phyloP scores from a whole-genome alignment of 2,113 vertebrate species.

The Hyperoodon ampullatus region DNA sequence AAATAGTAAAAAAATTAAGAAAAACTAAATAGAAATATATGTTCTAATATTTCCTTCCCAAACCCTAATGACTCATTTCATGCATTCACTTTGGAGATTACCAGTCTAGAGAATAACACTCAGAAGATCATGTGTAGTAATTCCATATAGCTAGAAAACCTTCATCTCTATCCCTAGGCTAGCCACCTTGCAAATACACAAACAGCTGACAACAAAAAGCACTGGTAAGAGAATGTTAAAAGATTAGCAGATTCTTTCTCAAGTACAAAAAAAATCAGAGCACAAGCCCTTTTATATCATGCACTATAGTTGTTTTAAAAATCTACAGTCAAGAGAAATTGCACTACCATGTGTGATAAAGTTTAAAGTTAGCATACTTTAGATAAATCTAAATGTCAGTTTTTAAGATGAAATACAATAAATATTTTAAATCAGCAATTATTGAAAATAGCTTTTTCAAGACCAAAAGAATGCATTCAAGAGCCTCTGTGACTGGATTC shows the following conservation, averaged over 20 bases:
- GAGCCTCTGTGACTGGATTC: background rate
- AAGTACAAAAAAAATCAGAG: background rate
- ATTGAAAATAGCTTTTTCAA: conserved; percentile 5
- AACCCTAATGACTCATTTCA: background rate
- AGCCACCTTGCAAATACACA: conserved; percentile 25
- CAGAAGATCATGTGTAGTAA: conserved; percentile 16
- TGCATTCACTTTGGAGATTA: background rate
- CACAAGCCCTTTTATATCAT: background rate
- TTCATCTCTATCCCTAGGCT: conserved; percentile 5
- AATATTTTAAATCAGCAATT: conserved; percentile 39
- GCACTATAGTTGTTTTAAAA: conserved; percentile 35
- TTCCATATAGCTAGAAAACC: background rate
- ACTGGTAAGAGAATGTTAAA: conserved; percentile 47
- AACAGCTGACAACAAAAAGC: conserved; percentile 42
- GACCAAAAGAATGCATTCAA: conserved; percentile 43
- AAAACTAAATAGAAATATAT: conserved; percentile 34
- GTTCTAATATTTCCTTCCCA: conserved; percentile 39
- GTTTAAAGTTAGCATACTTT: conserved; percentile 38
- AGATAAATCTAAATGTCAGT: background rate
- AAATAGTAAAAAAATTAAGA: background rate
- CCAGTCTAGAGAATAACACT: background rate
- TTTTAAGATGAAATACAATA: conserved; percentile 37
- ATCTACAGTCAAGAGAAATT: background rate
- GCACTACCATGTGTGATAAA: background rate
- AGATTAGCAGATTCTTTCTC: conserved; percentile 28